Conservation (phyloP, 2,888 invertebrate species). For the Melieria picta region DNA sequence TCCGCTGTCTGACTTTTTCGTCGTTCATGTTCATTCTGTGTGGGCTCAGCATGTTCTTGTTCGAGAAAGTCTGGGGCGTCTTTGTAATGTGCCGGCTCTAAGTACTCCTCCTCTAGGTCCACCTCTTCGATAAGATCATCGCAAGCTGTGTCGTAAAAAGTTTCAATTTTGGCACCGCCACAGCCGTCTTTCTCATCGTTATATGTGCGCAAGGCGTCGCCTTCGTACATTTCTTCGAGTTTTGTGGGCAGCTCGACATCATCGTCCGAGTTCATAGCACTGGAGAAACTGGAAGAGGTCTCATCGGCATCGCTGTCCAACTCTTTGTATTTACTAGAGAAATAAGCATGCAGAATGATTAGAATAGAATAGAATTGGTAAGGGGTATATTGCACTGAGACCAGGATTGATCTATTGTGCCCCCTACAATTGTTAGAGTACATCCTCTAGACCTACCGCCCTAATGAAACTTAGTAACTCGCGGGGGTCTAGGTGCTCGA, state of each 20-base stretch:
- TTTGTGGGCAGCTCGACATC: conserved; percentile 34
- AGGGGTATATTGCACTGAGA: too few species aligned
- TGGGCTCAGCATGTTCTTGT: too few species aligned
- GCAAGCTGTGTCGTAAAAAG: background rate
- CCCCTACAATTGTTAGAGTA: too few species aligned
- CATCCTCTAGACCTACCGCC: too few species aligned
- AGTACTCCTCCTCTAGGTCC: conserved; percentile 14
- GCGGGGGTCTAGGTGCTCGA: too few species aligned
- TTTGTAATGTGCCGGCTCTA: conserved; percentile 17
- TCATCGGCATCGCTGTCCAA: conserved; percentile 11
- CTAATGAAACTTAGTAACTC: too few species aligned
- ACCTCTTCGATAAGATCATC: conserved; percentile 14
- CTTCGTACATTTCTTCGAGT: conserved; percentile 33
- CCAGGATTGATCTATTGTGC: too few species aligned
- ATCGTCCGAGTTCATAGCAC: conserved; percentile 34
- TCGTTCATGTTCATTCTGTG: too few species aligned
- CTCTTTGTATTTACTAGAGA: background rate
- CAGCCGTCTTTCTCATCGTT: background rate
- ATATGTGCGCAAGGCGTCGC: background rate
- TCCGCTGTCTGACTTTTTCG: too few species aligned
- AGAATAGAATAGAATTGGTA: too few species aligned
- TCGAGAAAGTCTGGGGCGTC: background rate
- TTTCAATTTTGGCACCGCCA: background rate
- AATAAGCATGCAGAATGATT: background rate
- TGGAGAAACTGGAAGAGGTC: conserved; percentile 35